Evolutionary conservation across 2,113 vertebrate species (phyloP), one percentile per base, ranked within the genome.

Genomic region (Sus scrofa): DNA sequence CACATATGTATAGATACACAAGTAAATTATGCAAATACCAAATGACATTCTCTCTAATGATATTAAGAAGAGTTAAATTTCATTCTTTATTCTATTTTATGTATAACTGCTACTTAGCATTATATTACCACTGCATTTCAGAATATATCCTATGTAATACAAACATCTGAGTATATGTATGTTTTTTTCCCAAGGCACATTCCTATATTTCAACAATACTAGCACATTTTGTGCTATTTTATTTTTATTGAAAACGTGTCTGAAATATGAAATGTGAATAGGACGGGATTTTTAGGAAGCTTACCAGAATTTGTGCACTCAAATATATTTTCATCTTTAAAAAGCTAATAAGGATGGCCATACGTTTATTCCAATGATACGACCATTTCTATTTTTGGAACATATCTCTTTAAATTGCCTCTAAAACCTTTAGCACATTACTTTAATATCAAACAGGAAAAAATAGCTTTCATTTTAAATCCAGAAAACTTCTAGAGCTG

Each of bases 401-500:
- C 27, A 92, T 91, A 95, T 88, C 50, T 96, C 91, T 96, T 70
- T 27, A 82, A 90, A 92, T 79, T 93, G 24, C 39, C 1, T 83
- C 32, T 11, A 65, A 71, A 89, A 56, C 11, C 1, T 87, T 87
- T 56, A 88, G 7, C 1, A 37, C 63, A 86, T 75, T 91, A 86
- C 71, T 88, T 95, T 79, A 97, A 94, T 78, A 83, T 19, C 2
- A 88, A 82, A 44, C 37, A 82, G 12, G 3, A 24, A 92, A 90
- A 93, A 62, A 56, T 82, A 63, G 71, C 73, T 92, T 94, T 92
- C n/a, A 85, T 84, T 82, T 94, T 92, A 89, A 96, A 92, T 82
- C 7, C 32, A 95, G 94, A 93, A 93, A 92, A 90, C 60, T 94
- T 89, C 62, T 87, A 24, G 4, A 95, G 39, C 68, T 78, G 32